These are phyloP conservation scores for Meiosimyza platycephala DNA, from an alignment of 2,888 invertebrate species.

Conservation along the genomic window DNA sequence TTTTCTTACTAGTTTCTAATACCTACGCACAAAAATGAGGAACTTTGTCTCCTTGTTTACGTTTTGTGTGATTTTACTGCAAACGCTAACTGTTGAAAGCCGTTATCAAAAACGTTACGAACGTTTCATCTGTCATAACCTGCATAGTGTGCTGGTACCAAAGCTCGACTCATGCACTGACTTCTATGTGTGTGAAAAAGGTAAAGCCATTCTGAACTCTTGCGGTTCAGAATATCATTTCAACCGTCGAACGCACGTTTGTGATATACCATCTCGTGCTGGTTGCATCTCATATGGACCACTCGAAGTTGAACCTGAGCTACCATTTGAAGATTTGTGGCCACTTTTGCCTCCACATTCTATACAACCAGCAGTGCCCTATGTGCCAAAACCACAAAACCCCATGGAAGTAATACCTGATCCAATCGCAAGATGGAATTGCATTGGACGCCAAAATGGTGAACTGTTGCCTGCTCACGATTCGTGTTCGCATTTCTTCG, in stretches of 20 bases:
- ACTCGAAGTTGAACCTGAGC: neutral
- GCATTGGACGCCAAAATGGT: neutral
- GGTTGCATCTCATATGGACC: conserved; percentile 36
- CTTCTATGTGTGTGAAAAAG: conserved; percentile 55
- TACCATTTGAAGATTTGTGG: neutral
- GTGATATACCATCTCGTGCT: conserved; percentile 48
- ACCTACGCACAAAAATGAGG: too few species aligned
- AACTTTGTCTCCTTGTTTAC: too few species aligned
- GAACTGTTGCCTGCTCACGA: neutral
- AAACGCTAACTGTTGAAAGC: too few species aligned
- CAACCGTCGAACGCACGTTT: conserved; percentile 46
- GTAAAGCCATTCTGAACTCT: conserved; percentile 50
- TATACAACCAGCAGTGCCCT: neutral
- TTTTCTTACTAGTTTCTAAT: too few species aligned
- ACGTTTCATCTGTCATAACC: conserved; percentile 46
- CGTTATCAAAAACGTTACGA: too few species aligned
- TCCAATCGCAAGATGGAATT: neutral
- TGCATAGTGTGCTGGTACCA: conserved; percentile 53
- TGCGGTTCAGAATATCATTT: conserved; percentile 53
- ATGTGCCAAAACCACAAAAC: neutral
- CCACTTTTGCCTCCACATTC: neutral
- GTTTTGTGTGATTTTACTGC: too few species aligned
- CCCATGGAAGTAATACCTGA: neutral
- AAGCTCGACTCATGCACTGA: conserved; percentile 54
- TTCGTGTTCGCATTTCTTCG: neutral